Conservation (phyloP, 2,888 invertebrate species). For the Amorpha juglandis region DNA sequence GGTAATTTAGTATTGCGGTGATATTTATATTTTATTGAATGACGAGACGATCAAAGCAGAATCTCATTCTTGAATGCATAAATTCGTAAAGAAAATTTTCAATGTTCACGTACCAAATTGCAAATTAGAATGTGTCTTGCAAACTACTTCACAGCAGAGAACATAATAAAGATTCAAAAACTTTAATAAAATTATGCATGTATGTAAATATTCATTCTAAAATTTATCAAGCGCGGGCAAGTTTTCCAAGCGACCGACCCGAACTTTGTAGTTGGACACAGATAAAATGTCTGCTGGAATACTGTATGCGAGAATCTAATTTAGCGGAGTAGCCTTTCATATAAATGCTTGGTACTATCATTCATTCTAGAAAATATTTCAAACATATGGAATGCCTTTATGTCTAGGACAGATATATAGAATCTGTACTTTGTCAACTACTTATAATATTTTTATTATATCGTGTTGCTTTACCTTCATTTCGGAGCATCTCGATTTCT, state of each 20-base stretch:
- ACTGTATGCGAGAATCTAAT: neutral
- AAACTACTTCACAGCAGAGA: neutral
- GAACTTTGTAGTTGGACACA: slow-evolving; percentile 16
- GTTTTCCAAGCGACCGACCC: neutral
- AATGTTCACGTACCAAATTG: too few relatives aligned
- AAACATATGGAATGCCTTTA: too few relatives aligned
- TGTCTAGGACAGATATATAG: too few relatives aligned
- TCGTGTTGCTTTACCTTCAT: too few relatives aligned
- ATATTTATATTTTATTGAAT: too few relatives aligned
- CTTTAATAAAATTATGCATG: slow-evolving; percentile 18
- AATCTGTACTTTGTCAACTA: neutral
- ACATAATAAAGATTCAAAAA: slow-evolving; percentile 12
- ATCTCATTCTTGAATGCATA: too few relatives aligned
- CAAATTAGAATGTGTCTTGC: neutral
- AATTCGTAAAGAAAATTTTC: too few relatives aligned
- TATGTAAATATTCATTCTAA: slow-evolving; percentile 9
- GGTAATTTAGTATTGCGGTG: too few relatives aligned
- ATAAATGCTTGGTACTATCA: neutral
- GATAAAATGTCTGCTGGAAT: slow-evolving; percentile 25
- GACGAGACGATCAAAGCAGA: too few relatives aligned
- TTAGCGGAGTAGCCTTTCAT: neutral
- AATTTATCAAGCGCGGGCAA: slow-evolving; percentile 20
- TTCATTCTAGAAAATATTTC: too few relatives aligned
- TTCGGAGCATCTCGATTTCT: too few relatives aligned
- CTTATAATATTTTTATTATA: too few relatives aligned